Conservation (phyloP, 2,797 vertebrate genomes). For the Cetoscarus ocellatus region DNA sequence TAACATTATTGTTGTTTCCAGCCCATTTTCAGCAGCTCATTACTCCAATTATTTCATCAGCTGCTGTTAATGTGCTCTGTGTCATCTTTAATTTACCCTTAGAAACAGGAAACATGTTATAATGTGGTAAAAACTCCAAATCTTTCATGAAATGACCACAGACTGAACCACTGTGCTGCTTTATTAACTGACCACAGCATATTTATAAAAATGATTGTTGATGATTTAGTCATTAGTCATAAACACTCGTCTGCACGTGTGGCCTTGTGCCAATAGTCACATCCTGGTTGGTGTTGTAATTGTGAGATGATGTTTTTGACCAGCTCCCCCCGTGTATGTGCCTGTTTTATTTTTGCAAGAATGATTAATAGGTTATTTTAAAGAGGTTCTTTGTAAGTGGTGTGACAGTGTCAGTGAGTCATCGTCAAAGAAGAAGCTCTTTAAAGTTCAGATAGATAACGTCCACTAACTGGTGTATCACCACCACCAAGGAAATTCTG, state of each 20-base stretch:
- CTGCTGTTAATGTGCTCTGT: background rate
- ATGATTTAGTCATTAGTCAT: conserved; percentile 9
- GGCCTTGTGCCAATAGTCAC: too few species aligned
- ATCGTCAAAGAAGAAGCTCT: too few species aligned
- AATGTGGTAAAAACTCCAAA: conserved; percentile 7
- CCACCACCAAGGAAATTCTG: too few species aligned
- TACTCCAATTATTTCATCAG: conserved; percentile 18
- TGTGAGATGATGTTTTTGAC: too few species aligned
- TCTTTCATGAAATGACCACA: conserved; percentile 1
- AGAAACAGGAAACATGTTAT: conserved; percentile 8
- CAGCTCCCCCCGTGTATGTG: too few species aligned
- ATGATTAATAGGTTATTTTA: too few species aligned
- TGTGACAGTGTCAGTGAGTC: too few species aligned
- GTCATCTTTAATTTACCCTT: background rate
- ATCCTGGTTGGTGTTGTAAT: too few species aligned
- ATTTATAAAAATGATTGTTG: background rate
- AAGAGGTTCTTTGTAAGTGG: too few species aligned
- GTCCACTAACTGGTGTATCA: too few species aligned
- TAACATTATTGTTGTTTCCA: background rate
- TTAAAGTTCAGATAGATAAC: too few species aligned
- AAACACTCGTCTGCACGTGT: background rate
- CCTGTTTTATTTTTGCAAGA: too few species aligned
- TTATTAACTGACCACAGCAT: background rate
- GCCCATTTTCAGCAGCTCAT: background rate
- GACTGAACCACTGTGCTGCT: background rate